Conservation (phyloP, 2,797 vertebrate genomes). For the Otolemur crassicaudatus region DNA sequence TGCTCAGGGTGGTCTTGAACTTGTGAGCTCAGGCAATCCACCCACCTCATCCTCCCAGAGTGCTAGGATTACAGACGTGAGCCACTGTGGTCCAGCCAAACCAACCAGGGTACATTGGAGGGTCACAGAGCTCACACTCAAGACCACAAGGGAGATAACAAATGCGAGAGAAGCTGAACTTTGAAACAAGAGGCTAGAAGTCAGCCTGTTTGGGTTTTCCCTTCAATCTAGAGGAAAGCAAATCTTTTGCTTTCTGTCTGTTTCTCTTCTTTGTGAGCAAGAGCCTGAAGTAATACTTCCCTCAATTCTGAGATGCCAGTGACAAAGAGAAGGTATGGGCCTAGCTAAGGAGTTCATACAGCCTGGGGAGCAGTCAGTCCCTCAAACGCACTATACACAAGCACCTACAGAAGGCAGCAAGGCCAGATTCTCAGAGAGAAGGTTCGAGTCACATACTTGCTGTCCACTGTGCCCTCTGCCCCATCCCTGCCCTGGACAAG, state of each 20-base stretch:
- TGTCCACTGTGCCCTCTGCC: background rate
- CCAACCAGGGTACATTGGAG: background rate
- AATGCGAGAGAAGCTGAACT: background rate
- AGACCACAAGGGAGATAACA: background rate
- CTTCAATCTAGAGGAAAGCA: background rate
- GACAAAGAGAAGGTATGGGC: background rate
- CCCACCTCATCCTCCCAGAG: too few species aligned
- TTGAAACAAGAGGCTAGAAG: background rate
- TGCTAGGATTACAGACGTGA: too few species aligned
- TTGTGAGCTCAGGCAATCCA: too few species aligned
- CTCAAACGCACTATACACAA: background rate
- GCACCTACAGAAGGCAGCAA: background rate
- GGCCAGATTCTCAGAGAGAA: background rate
- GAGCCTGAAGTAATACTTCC: background rate
- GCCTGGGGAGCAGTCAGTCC: background rate
- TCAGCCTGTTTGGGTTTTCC: background rate
- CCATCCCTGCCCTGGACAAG: background rate
- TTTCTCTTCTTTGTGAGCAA: background rate
- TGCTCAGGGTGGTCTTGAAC: too few species aligned
- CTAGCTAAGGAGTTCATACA: background rate
- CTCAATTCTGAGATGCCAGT: background rate
- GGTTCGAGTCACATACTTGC: background rate
- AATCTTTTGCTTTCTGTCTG: constrained; percentile 25
- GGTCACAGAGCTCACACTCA: background rate
- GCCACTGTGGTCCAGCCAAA: too few species aligned